phyloP scores from a whole-genome alignment of 2,113 vertebrate species.

The Scytalopus superciliaris region DNA sequence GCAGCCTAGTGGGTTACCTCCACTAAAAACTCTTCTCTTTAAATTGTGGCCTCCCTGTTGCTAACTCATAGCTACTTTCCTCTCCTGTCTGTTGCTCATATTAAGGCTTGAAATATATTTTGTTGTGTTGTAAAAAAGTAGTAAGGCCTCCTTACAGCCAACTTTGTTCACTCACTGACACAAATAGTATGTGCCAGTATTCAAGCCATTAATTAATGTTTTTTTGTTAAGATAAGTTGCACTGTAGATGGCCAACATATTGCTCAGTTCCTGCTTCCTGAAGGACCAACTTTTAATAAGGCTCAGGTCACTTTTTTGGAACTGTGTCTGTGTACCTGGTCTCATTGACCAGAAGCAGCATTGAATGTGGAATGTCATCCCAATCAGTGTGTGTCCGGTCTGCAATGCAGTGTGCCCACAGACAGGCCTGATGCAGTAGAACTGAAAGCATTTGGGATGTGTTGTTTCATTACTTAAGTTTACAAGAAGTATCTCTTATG shows the following conservation, averaged over 20 bases:
- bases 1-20: background rate
- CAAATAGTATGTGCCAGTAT: background rate
- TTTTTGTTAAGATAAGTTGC: background rate
- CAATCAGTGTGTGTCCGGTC: fast-evolving
- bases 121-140: background rate
- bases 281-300: background rate
- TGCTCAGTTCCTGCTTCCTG: background rate
- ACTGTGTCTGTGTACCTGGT: background rate
- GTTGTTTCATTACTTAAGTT: background rate
- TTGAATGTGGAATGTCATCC: background rate
- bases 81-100: background rate
- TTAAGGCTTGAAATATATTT: background rate
- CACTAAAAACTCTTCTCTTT: background rate
- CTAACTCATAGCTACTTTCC: background rate
- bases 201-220: background rate
- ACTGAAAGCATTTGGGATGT: background rate
- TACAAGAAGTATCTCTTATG: background rate
- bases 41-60: background rate
- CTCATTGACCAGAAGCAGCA: background rate
- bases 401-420: background rate
- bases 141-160: background rate
- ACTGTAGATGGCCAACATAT: background rate
- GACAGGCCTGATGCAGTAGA: background rate
- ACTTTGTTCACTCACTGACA: background rate
- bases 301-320: background rate